Evolutionary conservation across 2,797 vertebrate genomes (phyloP), one percentile per base, ranked within the genome.

Genomic region (Tiaroga cobitis): DNA sequence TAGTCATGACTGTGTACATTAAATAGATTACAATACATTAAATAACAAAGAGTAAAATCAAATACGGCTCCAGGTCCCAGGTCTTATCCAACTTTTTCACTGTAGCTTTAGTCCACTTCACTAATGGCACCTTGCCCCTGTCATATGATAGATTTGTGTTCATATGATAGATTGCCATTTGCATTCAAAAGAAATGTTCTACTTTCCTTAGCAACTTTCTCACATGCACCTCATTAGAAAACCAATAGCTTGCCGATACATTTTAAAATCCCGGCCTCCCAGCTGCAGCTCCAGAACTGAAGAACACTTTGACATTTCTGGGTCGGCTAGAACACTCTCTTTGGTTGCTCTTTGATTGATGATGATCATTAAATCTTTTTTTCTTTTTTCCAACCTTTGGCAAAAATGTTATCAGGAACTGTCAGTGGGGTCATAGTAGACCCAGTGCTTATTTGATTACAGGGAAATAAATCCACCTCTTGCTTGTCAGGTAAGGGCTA

Each of bases 311-410:
- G 87, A 90, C 87, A 86, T 87, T 89, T 89, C 85, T 86, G 85
- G 83, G 89, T 87, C 85, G 75, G 46, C 67, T 24, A 77, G 74
- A 90, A 88, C 80, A 83, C 81, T 80, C 81, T 79, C 68, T 86
- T 83, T 78, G 54, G 87, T 87, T 75, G 49, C 24, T 79, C 54
- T 76, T 65, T 89, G 91, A 91, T 87, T 90, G 90, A 90, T 91
- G 85, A 86, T 39, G 70, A 88, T 89, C 88, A 88, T 90, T 89
- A 87, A 82, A 69, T 39, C 26, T 68, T 87, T 87, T 88, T 82
- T 73, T 51, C 46, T 80, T 88, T 83, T 49, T 70, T 78, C 26
- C 68, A 68, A 83, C 56, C 46, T 67, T 78, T 85, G 67, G 37
- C 77, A 68, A 84, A 84, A 89, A 54, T 34, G 54, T 70, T 85